phyloP scores from a whole-genome alignment of 1,140 invertebrate species.

The Phocides pigmalion region DNA sequence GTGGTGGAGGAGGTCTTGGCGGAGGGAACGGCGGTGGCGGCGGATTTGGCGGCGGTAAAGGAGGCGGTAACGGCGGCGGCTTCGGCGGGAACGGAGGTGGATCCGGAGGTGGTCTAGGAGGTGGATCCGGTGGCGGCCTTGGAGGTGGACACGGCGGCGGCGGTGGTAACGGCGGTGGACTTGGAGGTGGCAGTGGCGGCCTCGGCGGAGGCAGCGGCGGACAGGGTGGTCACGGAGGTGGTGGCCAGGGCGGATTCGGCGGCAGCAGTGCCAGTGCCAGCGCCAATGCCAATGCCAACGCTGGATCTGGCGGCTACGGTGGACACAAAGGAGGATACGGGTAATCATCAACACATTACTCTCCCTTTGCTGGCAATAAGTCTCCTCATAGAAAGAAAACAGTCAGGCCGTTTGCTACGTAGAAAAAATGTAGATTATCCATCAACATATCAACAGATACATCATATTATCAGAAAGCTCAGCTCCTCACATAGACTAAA shows the following conservation, averaged over 20 bases:
- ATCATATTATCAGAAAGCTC: no score
- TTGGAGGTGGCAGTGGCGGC: constrained; percentile 29
- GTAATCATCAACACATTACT: constrained; percentile 36
- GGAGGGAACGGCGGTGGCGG: constrained; percentile 35
- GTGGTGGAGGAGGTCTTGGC: constrained; percentile 31
- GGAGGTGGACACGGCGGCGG: constrained; percentile 25
- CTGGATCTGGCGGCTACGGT: constrained; percentile 45
- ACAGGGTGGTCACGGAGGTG: constrained; percentile 26
- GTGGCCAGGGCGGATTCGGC: constrained; percentile 37
- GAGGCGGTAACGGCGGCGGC: constrained; percentile 34
- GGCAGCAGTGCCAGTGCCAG: constrained; percentile 36
- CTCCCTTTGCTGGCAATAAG: background rate
- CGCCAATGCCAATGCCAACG: constrained; percentile 44
- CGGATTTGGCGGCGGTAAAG: constrained; percentile 27
- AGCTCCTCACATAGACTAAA: no score
- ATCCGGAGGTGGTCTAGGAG: constrained; percentile 27
- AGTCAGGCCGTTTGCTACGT: no score
- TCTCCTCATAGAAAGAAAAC: no score
- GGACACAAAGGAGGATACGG: constrained; percentile 56
- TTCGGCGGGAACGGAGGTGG: constrained; percentile 28
- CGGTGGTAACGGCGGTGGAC: constrained; percentile 28
- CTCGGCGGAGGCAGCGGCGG: constrained; percentile 31
- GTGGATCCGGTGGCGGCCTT: constrained; percentile 29
- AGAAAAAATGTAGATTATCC: no score
- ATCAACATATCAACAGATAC: no score